These are phyloP conservation scores for Allochrocebus solatus DNA, from an alignment of 2,797 vertebrate genomes.

Conservation along the genomic window DNA sequence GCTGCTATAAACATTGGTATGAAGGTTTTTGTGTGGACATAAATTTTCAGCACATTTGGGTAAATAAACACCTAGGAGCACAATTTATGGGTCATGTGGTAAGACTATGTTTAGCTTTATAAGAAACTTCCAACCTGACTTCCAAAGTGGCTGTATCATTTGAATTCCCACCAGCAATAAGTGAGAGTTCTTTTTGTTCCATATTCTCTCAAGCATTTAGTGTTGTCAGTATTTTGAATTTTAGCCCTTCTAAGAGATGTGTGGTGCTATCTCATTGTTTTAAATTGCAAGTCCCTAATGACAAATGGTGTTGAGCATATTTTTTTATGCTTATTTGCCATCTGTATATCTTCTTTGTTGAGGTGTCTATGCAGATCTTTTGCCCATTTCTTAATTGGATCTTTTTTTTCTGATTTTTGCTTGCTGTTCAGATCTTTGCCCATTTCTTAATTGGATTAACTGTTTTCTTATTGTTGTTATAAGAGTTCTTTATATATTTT, in stretches of 20 bases:
- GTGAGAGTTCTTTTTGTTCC: not conserved
- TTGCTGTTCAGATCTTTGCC: not conserved
- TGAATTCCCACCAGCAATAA: not conserved
- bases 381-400: slow-evolving; percentile 23
- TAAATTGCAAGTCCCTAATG: not conserved
- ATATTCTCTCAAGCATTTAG: not conserved
- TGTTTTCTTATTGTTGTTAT: slow-evolving; percentile 27
- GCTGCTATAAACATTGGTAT: not conserved
- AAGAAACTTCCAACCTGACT: not conserved
- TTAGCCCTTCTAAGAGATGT: not conserved
- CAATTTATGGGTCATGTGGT: not conserved
- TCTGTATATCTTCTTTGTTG: slow-evolving; percentile 14
- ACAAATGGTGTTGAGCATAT: not conserved
- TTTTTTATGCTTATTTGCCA: not conserved
- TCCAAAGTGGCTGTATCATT: not conserved
- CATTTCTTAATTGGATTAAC: slow-evolving; percentile 18
- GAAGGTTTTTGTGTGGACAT: not conserved
- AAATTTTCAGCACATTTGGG: slow-evolving; percentile 8
- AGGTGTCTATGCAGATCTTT: not conserved
- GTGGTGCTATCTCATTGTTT: not conserved
- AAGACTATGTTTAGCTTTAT: slow-evolving; percentile 16
- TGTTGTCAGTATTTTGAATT: not conserved
- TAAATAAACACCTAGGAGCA: slow-evolving; percentile 10
- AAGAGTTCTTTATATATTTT: slow-evolving; percentile 11
- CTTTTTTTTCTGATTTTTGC: not conserved